Evolutionary conservation across 1,140 invertebrate species (phyloP).

Genomic region (Trachymyrmex cornetzi): DNA sequence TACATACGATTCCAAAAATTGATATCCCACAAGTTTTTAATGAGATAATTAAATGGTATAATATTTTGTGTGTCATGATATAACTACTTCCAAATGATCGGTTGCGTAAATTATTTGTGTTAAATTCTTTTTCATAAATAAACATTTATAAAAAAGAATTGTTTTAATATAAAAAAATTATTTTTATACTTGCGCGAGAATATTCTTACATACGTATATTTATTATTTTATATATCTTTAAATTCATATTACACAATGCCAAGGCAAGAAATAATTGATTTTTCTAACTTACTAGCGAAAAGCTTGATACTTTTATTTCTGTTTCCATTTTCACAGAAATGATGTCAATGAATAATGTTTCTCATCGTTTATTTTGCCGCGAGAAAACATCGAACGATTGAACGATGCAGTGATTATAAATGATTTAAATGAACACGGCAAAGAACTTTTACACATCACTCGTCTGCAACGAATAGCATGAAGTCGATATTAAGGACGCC

Average conservation of each 20-base stretch:
- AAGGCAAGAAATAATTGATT: background rate
- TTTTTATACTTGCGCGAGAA: too few relatives aligned
- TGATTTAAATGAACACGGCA: slow-evolving; percentile 27
- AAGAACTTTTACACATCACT: slow-evolving; percentile 37
- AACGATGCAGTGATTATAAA: slow-evolving; percentile 44
- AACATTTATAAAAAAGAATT: background rate
- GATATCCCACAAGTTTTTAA: too few relatives aligned
- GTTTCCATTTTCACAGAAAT: background rate
- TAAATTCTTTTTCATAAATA: background rate
- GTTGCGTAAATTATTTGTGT: background rate
- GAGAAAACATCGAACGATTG: background rate
- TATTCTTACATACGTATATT: background rate
- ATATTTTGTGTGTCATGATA: too few relatives aligned
- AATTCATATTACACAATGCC: background rate
- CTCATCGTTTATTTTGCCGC: slow-evolving; percentile 11
- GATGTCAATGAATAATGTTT: background rate
- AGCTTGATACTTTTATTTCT: background rate
- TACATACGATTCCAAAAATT: too few relatives aligned
- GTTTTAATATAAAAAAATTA: background rate
- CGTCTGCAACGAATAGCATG: slow-evolving; percentile 10
- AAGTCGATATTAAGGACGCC: slow-evolving; percentile 16
- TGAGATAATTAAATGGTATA: too few relatives aligned
- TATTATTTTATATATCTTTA: background rate
- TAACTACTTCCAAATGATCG: background rate
- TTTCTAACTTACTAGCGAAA: background rate